Conservation (phyloP, 1,140 invertebrate genomes). For the Diuraphis noxia region DNA sequence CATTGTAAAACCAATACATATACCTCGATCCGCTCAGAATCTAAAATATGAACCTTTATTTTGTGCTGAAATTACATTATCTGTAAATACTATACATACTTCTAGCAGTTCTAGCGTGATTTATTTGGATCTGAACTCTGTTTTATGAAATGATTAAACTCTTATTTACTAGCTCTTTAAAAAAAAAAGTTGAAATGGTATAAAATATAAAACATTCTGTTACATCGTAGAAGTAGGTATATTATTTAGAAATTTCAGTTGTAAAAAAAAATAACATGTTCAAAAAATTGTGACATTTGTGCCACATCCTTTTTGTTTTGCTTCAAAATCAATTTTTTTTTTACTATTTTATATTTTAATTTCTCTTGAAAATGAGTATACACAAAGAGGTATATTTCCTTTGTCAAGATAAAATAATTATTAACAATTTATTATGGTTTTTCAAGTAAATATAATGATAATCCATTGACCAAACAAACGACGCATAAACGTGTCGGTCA, state of each 20-base stretch:
- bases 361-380: neutral
- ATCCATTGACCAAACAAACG: neutral
- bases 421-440: neutral
- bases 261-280: neutral
- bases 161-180: neutral
- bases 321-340: neutral
- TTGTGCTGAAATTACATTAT: neutral
- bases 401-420: too few species aligned
- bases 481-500: neutral
- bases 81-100: neutral
- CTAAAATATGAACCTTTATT: neutral
- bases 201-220: neutral
- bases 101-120: neutral
- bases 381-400: neutral
- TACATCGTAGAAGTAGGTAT: neutral
- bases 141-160: neutral
- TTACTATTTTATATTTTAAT: neutral
- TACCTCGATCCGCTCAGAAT: too few species aligned
- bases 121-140: neutral
- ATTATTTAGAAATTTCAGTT: neutral
- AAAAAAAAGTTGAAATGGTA: neutral
- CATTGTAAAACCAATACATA: too few species aligned
- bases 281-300: neutral
- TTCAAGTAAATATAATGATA: neutral
- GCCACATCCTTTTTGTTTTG: neutral